Conservation (phyloP, 2,888 invertebrate species). For the Papilio protenor region DNA sequence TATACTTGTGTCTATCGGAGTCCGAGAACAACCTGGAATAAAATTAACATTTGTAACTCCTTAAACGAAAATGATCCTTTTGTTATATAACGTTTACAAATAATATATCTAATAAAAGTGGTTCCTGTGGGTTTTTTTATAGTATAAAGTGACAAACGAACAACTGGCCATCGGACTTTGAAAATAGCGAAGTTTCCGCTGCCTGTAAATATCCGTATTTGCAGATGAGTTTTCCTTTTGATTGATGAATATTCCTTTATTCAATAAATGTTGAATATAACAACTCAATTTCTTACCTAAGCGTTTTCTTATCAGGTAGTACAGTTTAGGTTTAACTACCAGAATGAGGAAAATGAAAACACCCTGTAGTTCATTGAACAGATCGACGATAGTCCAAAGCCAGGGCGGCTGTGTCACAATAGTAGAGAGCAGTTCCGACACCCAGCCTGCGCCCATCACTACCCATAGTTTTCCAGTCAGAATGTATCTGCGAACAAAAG, state of each 20-base stretch:
- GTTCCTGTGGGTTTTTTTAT: too few relatives aligned
- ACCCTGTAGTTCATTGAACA: conserved; percentile 88
- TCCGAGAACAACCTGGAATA: conserved; percentile 79
- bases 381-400: conserved; percentile 85
- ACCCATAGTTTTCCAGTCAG: conserved; percentile 90
- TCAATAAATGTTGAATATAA: not conserved
- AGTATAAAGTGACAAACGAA: too few relatives aligned
- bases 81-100: not conserved
- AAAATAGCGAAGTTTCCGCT: not conserved
- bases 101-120: not conserved
- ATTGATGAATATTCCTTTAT: too few relatives aligned
- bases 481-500: conserved; percentile 79
- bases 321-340: conserved; percentile 88
- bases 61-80: conserved; percentile 22
- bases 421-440: conserved; percentile 86
- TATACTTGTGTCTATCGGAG: conserved; percentile 78
- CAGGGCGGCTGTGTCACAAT: conserved; percentile 77
- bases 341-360: conserved; percentile 89
- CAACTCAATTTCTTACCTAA: conserved; percentile 73
- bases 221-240: too few relatives aligned
- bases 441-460: conserved; percentile 92
- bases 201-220: too few relatives aligned
- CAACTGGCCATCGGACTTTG: not conserved
- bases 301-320: conserved; percentile 83
- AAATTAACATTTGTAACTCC: conserved; percentile 45